Evolutionary conservation across 2,888 invertebrate genomes (phyloP).

Genomic region (Euzetes globulus): DNA sequence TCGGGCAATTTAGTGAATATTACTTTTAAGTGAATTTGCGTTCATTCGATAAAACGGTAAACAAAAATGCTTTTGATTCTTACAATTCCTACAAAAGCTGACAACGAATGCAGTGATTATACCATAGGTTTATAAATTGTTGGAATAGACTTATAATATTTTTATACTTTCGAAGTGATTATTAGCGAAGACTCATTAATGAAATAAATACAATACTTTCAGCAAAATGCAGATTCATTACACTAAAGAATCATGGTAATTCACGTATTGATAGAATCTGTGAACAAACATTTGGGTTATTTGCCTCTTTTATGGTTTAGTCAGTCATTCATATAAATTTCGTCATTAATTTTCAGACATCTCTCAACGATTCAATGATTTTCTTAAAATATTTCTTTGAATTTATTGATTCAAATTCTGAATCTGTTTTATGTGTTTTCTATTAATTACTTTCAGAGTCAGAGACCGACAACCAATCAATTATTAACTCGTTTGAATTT

Average conservation of each 20-base stretch:
- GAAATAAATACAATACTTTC: too few species aligned
- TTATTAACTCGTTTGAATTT: background rate
- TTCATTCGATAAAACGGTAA: too few species aligned
- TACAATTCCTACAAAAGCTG: too few species aligned
- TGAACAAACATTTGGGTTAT: background rate
- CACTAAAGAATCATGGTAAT: background rate
- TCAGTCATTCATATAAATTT: background rate
- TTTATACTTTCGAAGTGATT: too few species aligned
- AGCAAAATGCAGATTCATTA: too few species aligned
- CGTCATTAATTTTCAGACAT: background rate
- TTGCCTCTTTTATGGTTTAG: slow-evolving; percentile 28
- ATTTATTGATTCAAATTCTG: background rate
- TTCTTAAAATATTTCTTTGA: background rate
- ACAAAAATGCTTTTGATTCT: too few species aligned
- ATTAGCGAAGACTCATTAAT: too few species aligned
- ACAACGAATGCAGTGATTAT: too few species aligned
- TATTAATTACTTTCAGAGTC: background rate
- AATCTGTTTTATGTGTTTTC: background rate
- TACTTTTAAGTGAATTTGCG: too few species aligned
- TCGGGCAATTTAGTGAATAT: too few species aligned
- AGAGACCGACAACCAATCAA: background rate
- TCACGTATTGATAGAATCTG: background rate
- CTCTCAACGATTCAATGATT: background rate
- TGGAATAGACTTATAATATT: too few species aligned
- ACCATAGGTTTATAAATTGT: too few species aligned